Base-by-base conservation (phyloP, 2,888 invertebrate species). In the Harmothoe impar region DNA sequence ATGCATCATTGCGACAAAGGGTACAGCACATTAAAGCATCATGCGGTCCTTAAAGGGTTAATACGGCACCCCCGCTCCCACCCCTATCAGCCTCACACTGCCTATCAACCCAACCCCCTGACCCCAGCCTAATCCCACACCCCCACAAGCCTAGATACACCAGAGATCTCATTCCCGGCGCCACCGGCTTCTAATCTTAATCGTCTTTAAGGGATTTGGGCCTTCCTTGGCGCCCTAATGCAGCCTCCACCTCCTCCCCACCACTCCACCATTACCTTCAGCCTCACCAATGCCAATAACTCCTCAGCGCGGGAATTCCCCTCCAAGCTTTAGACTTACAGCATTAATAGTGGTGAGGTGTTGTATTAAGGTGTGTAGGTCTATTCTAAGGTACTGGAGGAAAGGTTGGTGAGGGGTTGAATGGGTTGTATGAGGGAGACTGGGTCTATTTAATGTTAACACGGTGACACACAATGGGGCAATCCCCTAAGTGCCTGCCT, bases 101-200 rank as follows among this genome's bases (percentile, higher is more conserved):
- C 25, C 77, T 20, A 31, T 31, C 31, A 77, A 29, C 77, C 25
- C 77, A 77, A 29, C 77, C 17, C 23, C 77, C 43, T 43, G 20
- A 43, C 81, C 81, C 7, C 81, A 77, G 31, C 81, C n/a, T 81
- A 81, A 81, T 81, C 81, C 81, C 35, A 25, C 35, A 43, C 43
- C 35, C 33, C 33, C 33, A 33, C 81, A 43, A 23, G 35, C 81
- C 81, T 81, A 33, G 81, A 81, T 81, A 81, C 81, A 35, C 35
- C 43, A 17, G 43, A 20, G 81, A 81, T 81, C 81, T 81, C 81
- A 43, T 33, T 81, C 81, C 25, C 29, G 20, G 17, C 43, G n/a
- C 81, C 33, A 43, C 33, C 29, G 72, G 29, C 72, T 33, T 81
- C 81, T 81, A 81, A 81, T 81, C 81, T 81, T 81, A 81, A 81